Evolutionary conservation across 2,797 vertebrate genomes (phyloP).

Genomic region (Pseudochirops corinnae): DNA sequence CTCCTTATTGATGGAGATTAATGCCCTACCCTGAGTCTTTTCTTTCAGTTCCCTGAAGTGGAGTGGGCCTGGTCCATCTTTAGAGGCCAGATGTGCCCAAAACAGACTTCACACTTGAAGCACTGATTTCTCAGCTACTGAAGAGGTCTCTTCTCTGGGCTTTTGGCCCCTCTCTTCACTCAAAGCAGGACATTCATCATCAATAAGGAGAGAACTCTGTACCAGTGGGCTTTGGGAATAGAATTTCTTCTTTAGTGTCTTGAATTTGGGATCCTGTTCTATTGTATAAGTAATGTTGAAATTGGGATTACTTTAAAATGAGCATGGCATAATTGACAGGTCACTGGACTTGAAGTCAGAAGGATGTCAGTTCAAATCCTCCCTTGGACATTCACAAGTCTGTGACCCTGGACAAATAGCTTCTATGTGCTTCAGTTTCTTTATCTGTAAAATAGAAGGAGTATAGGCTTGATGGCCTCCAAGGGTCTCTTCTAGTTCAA

Average conservation of each 20-base stretch:
- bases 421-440: neutral
- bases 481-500: neutral
- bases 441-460: neutral
- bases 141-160: neutral
- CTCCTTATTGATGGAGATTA: neutral
- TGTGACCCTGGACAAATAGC: neutral
- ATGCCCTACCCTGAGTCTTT: neutral
- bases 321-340: neutral
- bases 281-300: slow-evolving; percentile 35
- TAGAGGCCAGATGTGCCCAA: neutral
- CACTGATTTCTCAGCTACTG: neutral
- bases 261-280: slow-evolving; percentile 35
- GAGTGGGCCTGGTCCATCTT: neutral
- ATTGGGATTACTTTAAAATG: slow-evolving; percentile 44
- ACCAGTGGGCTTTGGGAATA: neutral
- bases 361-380: neutral
- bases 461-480: neutral
- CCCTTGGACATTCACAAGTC: neutral
- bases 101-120: neutral
- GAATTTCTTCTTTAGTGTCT: slow-evolving; percentile 31
- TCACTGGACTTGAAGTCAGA: neutral
- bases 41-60: neutral
- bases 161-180: neutral
- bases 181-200: neutral
- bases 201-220: neutral